These are phyloP conservation scores for Eucera pruinosa DNA, from an alignment of 2,888 invertebrate species.

Conservation along the genomic window DNA sequence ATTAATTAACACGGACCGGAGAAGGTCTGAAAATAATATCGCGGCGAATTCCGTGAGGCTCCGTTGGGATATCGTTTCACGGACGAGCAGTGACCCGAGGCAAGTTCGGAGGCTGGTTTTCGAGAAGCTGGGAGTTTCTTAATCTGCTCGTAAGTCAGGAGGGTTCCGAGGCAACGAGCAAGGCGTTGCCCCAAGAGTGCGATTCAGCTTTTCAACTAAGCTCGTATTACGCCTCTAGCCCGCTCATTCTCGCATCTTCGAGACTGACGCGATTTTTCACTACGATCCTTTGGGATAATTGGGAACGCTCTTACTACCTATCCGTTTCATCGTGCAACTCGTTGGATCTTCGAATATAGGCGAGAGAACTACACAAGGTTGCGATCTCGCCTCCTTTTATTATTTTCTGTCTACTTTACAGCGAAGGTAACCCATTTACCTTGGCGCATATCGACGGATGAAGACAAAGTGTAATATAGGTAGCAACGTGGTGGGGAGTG, in stretches of 20 bases:
- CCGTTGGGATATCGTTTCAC: slow-evolving; percentile 72
- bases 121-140: slow-evolving; percentile 73
- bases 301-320: slow-evolving; percentile 35
- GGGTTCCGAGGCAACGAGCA: slow-evolving; percentile 76
- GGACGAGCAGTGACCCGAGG: slow-evolving; percentile 73
- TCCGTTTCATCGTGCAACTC: slow-evolving; percentile 3
- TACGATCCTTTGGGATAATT: slow-evolving; percentile 65
- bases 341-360: neutral
- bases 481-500: no score
- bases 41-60: slow-evolving; percentile 64
- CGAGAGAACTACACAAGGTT: neutral
- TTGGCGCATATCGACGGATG: no score
- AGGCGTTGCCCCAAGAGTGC: slow-evolving; percentile 76
- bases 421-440: no score
- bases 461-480: no score
- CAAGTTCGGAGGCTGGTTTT: slow-evolving; percentile 72
- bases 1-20: slow-evolving; percentile 68
- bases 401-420: neutral
- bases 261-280: slow-evolving; percentile 72
- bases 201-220: slow-evolving; percentile 77
- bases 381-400: neutral
- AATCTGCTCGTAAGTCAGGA: slow-evolving; percentile 78
- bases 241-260: slow-evolving; percentile 54
- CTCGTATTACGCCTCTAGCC: slow-evolving; percentile 67
- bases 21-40: slow-evolving; percentile 71